Percentiles rank a stretch among this genome's conserved stretches.
Evolutionary conservation across 2,888 invertebrate genomes (phyloP).

Genomic region (Pteria penguin): DNA sequence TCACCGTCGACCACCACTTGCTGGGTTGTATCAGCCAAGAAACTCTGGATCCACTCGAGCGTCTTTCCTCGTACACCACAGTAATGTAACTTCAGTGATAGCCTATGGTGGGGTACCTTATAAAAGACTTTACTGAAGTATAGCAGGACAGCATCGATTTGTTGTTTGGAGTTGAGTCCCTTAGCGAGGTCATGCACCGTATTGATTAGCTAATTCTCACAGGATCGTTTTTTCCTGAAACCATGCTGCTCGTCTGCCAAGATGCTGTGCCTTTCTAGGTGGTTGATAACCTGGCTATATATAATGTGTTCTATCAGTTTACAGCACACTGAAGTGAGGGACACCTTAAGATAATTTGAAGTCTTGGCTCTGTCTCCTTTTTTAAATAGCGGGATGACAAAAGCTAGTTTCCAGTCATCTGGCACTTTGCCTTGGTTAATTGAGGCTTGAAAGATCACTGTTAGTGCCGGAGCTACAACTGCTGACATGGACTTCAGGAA

Average conservation of each 20-base stretch:
- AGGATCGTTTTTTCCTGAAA: conserved; percentile 3
- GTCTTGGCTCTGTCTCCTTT: conserved; percentile 6
- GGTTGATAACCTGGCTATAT: conserved; percentile 4
- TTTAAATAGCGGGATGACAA: neutral
- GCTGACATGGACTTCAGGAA: neutral
- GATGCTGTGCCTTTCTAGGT: conserved; percentile 4
- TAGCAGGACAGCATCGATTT: conserved; percentile 43
- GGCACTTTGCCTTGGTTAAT: neutral
- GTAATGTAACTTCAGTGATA: conserved; percentile 28
- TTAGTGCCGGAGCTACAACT: neutral
- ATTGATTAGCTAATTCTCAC: conserved; percentile 11
- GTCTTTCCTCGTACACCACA: conserved; percentile 30
- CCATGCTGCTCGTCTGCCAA: conserved; percentile 3
- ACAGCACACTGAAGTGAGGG: conserved; percentile 15
- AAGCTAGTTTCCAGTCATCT: neutral
- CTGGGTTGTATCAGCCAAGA: conserved; percentile 29
- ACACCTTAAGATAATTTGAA: neutral
- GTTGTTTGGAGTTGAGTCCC: conserved; percentile 6
- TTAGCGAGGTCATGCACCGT: conserved; percentile 4
- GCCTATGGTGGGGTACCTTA: conserved; percentile 12
- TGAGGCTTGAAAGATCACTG: conserved; percentile 5
- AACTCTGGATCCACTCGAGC: conserved; percentile 32
- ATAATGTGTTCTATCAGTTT: conserved; percentile 9
- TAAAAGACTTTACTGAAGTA: conserved; percentile 46
- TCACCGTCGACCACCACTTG: conserved; percentile 42